Evolutionary conservation across 2,888 invertebrate genomes (phyloP).

Genomic region (Anthophora plumipes): DNA sequence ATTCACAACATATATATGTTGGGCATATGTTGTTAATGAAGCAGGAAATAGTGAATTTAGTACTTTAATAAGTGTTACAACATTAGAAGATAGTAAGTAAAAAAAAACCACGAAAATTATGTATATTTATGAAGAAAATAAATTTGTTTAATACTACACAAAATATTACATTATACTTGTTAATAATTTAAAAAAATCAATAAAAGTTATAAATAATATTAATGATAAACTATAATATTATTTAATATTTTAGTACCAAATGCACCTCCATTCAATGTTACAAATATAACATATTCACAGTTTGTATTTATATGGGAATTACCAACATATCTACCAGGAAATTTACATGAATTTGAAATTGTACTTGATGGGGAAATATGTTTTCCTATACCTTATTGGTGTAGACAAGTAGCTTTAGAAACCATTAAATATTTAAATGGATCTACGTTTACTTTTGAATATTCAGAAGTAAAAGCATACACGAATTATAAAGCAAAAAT

Average conservation of each 20-base stretch:
- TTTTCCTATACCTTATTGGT: conserved; percentile 73
- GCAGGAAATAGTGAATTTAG: conserved; percentile 73
- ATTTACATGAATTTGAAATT: conserved; percentile 72
- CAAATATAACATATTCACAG: conserved; percentile 63
- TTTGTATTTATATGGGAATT: conserved; percentile 73
- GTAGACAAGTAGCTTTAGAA: conserved; percentile 43
- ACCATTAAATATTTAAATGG: conserved; percentile 55
- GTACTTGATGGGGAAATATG: conserved; percentile 67
- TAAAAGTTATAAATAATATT: not conserved
- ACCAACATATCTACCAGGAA: conserved; percentile 76
- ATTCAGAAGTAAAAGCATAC: conserved; percentile 64
- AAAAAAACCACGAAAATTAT: not conserved
- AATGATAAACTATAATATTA: not conserved
- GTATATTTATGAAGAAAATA: conserved; percentile 1
- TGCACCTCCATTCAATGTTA: conserved; percentile 60
- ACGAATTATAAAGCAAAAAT: conserved; percentile 74
- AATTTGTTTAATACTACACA: not conserved
- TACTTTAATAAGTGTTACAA: conserved; percentile 52
- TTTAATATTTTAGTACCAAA: conserved; percentile 70
- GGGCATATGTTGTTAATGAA: conserved; percentile 63
- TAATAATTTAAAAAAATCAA: not conserved
- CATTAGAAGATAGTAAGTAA: conserved; percentile 74
- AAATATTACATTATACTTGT: not conserved
- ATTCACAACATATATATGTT: conserved; percentile 76
- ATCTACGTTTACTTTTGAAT: conserved; percentile 43